phyloP scores from a whole-genome alignment of 2,113 vertebrate genomes.

The Podilymbus podiceps region DNA sequence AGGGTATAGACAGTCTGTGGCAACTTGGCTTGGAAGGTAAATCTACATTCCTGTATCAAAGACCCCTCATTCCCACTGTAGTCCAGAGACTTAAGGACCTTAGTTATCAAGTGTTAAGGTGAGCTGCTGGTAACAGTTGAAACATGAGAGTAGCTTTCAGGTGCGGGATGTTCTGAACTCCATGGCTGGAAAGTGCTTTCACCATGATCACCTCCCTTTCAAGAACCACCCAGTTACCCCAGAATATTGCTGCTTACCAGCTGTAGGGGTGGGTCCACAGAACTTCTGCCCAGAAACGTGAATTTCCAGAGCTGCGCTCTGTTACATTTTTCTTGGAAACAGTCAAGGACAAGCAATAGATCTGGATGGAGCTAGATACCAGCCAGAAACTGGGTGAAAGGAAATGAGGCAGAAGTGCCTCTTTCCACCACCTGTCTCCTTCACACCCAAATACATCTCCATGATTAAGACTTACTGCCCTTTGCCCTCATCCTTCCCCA shows the following conservation, averaged over 20 bases:
- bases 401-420: constrained; percentile 20
- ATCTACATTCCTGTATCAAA: background rate
- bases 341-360: constrained; percentile 54
- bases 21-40: background rate
- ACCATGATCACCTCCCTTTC: background rate
- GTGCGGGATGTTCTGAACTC: background rate
- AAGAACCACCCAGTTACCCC: background rate
- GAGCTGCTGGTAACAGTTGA: background rate
- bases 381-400: constrained; percentile 35
- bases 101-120: background rate
- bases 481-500: background rate
- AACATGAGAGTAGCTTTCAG: background rate
- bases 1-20: background rate
- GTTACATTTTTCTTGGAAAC: constrained; percentile 13
- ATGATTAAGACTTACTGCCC: constrained; percentile 1
- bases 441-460: constrained; percentile 2
- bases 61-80: background rate
- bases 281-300: background rate
- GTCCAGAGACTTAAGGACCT: background rate
- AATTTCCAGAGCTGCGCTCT: background rate
- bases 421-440: background rate
- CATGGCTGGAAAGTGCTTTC: background rate
- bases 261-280: background rate
- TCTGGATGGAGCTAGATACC: constrained; percentile 61
- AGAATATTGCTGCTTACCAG: constrained; percentile 12